Evolutionary conservation across 2,113 vertebrate species (phyloP).

Genomic region (Panthera uncia): DNA sequence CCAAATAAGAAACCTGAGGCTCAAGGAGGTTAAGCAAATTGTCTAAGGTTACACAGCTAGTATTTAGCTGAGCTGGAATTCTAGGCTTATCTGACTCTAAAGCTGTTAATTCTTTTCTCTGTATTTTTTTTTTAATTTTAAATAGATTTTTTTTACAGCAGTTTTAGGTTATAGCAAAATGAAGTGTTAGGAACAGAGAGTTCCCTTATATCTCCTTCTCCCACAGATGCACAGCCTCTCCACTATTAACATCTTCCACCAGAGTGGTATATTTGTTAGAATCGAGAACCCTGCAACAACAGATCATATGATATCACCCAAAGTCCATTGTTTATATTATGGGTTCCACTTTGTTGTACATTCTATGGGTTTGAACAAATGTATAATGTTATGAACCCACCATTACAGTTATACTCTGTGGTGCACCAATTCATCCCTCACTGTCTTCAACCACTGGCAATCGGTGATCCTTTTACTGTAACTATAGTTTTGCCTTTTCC

Average conservation of each 20-base stretch:
- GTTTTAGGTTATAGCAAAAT: neutral
- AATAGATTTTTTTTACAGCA: neutral
- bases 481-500: neutral
- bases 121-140: neutral
- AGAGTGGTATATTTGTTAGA: neutral
- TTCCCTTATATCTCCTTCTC: neutral
- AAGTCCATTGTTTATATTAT: neutral
- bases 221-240: neutral
- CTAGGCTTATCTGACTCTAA: neutral
- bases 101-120: neutral
- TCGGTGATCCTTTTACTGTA: neutral
- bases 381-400: neutral
- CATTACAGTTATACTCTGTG: neutral
- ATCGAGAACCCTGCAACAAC: neutral
- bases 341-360: neutral
- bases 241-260: neutral
- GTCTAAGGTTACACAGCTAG: neutral
- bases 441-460: neutral
- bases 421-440: neutral
- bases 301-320: neutral
- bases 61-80: neutral
- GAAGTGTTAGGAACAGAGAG: neutral
- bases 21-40: constrained; percentile 2
- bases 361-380: neutral
- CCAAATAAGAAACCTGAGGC: neutral